Conservation (phyloP, 2,888 invertebrate genomes). For the Agrochola macilenta region DNA sequence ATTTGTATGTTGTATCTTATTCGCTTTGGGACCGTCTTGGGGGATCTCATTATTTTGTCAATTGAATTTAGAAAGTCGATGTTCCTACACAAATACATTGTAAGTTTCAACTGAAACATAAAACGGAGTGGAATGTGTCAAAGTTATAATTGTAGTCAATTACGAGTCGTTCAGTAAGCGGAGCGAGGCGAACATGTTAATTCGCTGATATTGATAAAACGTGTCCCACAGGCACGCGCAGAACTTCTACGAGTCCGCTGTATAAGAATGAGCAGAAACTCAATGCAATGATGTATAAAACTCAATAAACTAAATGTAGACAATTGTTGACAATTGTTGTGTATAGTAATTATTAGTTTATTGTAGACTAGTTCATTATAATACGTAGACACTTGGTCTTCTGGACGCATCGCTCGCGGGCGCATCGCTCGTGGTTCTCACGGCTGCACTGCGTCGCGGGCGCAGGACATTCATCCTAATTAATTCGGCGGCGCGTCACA, state of each 20-base stretch:
- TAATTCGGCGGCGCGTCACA: slow-evolving; percentile 55
- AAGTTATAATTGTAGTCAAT: slow-evolving; percentile 25
- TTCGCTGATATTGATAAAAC: slow-evolving; percentile 28
- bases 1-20: slow-evolving; percentile 14
- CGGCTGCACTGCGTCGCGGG: slow-evolving; percentile 44
- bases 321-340: no score
- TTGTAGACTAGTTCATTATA: neutral
- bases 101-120: neutral
- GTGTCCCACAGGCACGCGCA: neutral
- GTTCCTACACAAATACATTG: neutral
- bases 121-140: slow-evolving; percentile 18
- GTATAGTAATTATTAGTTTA: no score
- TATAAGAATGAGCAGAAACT: neutral
- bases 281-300: neutral
- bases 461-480: slow-evolving; percentile 67
- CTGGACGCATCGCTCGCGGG: slow-evolving; percentile 26
- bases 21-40: neutral
- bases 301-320: neutral
- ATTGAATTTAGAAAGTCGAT: neutral
- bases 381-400: neutral
- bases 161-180: slow-evolving; percentile 3
- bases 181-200: slow-evolving; percentile 6
- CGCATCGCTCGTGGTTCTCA: slow-evolving; percentile 56
- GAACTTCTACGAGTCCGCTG: neutral
- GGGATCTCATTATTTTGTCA: slow-evolving; percentile 14